Evolutionary conservation across 1,140 invertebrate species (phyloP), one percentile per base, ranked within the genome.

Genomic region (Halyomorpha halys): DNA sequence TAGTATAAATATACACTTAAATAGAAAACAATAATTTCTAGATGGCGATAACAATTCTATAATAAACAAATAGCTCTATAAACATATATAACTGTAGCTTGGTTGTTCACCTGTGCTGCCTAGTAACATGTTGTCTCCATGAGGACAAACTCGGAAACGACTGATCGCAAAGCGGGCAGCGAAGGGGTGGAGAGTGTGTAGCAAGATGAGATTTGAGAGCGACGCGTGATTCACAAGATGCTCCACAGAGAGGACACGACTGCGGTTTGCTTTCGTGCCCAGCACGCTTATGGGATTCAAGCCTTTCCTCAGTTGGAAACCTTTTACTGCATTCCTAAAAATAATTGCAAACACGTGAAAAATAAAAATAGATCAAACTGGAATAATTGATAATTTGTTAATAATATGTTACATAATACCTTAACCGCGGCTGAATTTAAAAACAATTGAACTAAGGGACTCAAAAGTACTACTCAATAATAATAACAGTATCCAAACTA

Each of bases 311-410:
- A 18, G 30, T 44, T 8, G 30, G 30, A 44, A 44, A 60, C 30
- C 44, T 25, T 23, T 60, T 60, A 44, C 44, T 44, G 30, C 59
- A 60, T 25, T 60, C 59, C 59, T 60, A 44, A n/a, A 60, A 56
- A 30, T 19, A 4, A 53, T 23, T n/a, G 3, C 4, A 47, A 47
- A 16, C 14, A 47, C 4, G 14, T 47, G n/a, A n/a, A n/a, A n/a
- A n/a, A n/a, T n/a, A n/a, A n/a, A n/a, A 47, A 47, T 16, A 47
- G 2, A 16, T 47, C 18, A 47, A 18, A 3, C 45, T 4, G 3
- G 14, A 47, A 47, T 16, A 47, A 47, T 16, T 47, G 14, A 15
- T 47, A 47, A 30, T 30, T 4, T 30, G 8, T 30, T 4, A 3
- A 30, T 30, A 30, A 30, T 8, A 30, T 30, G 27, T 30, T 30